Percentiles rank a stretch among this genome's conserved stretches.
These are phyloP conservation scores for Tachycineta bicolor DNA, from an alignment of 2,113 vertebrate species.

Conservation along the genomic window DNA sequence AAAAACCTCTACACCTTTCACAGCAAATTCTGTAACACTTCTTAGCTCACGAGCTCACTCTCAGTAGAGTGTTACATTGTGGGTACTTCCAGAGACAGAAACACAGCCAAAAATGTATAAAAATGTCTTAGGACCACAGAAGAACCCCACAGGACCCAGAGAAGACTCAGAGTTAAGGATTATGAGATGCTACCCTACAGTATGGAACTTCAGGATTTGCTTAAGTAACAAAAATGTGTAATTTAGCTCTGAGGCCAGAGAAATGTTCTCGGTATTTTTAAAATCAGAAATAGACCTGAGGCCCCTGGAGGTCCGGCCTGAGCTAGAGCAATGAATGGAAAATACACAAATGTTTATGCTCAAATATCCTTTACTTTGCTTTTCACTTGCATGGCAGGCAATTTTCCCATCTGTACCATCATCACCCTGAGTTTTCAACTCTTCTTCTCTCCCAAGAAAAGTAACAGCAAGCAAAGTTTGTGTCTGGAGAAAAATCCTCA, in stretches of 20 bases:
- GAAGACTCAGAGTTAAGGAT: not conserved
- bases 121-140: not conserved
- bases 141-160: not conserved
- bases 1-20: not conserved
- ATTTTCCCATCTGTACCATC: not conserved
- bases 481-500: not conserved
- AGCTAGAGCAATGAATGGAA: not conserved
- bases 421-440: not conserved
- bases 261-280: not conserved
- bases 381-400: not conserved
- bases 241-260: not conserved
- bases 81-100: not conserved
- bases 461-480: not conserved
- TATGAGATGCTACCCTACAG: not conserved
- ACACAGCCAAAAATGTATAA: not conserved
- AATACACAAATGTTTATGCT: not conserved
- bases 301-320: not conserved
- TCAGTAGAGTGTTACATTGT: accelerated
- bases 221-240: not conserved
- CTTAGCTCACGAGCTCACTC: not conserved
- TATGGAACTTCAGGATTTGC: accelerated
- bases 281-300: not conserved
- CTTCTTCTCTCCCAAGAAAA: not conserved
- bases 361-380: not conserved
- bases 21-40: not conserved